phyloP scores from a whole-genome alignment of 92 coral and sea anemone genomes.

The Siderastrea siderea region DNA sequence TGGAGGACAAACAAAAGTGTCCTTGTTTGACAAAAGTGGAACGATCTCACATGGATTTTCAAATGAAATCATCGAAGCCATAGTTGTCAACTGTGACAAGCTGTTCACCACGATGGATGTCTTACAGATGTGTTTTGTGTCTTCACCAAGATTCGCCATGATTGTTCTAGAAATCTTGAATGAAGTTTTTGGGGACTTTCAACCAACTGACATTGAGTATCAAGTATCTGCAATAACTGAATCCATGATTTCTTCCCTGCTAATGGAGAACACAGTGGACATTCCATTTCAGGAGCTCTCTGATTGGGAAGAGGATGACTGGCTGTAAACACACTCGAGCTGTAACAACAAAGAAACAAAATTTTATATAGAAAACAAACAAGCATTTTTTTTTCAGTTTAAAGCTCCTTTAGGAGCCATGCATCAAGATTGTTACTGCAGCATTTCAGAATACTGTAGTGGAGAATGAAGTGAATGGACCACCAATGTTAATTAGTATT shows the following conservation, averaged over 20 bases:
- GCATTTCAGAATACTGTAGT: too few species aligned
- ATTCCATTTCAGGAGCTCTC: background rate
- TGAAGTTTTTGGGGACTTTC: background rate
- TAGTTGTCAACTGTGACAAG: background rate
- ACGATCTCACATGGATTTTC: conserved; percentile 1
- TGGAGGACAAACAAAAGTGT: background rate
- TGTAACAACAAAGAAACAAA: too few species aligned
- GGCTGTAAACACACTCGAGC: background rate
- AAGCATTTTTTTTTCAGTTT: too few species aligned
- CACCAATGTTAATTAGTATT: too few species aligned
- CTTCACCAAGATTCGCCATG: background rate
- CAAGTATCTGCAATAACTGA: background rate
- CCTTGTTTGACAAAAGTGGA: background rate
- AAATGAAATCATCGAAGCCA: background rate
- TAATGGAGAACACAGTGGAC: background rate
- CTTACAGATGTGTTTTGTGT: background rate
- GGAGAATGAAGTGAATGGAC: too few species aligned
- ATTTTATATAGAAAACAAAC: too few species aligned
- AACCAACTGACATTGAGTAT: background rate
- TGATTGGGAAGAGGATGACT: background rate
- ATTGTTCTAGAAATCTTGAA: conserved; percentile 2
- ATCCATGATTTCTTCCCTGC: background rate
- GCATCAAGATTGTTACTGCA: too few species aligned
- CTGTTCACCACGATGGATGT: conserved; percentile 1
- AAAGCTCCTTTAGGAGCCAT: too few species aligned